Percentiles rank a stretch among this genome's conserved stretches.
Conservation (phyloP, 2,797 vertebrate species). For the Dipus sagitta region DNA sequence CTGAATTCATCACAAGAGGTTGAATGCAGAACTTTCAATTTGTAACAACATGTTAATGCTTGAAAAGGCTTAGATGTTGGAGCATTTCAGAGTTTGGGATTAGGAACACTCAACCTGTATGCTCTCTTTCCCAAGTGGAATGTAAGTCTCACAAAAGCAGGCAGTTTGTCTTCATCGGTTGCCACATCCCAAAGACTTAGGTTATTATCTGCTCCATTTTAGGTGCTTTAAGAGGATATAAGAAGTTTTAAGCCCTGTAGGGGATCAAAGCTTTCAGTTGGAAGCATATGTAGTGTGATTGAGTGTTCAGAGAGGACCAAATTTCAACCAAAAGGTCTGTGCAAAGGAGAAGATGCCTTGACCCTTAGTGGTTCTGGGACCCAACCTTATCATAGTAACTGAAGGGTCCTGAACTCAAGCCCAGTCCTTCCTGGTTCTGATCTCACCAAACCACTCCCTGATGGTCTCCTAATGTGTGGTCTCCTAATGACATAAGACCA, state of each 20-base stretch:
- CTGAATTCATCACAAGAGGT: neutral
- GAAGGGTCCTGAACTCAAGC: neutral
- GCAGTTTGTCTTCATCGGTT: neutral
- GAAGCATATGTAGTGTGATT: neutral
- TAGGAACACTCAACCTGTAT: neutral
- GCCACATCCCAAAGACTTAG: neutral
- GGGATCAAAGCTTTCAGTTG: neutral
- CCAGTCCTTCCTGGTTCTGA: neutral
- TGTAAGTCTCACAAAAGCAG: neutral
- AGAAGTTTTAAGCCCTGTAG: neutral
- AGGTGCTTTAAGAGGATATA: neutral
- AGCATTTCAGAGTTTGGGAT: neutral
- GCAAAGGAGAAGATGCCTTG: neutral
- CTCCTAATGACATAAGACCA: neutral
- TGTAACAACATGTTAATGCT: neutral
- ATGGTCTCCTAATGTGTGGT: neutral
- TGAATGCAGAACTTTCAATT: neutral
- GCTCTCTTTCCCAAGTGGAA: neutral
- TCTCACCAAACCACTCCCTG: neutral
- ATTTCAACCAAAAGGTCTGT: neutral
- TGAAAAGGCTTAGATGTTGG: neutral
- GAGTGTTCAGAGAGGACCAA: neutral
- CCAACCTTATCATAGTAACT: neutral
- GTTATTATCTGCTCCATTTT: neutral
- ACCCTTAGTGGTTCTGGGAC: neutral